Evolutionary conservation across 2,113 vertebrate genomes (phyloP), one percentile per base, ranked within the genome.

Genomic region (Sceloporus undulatus): DNA sequence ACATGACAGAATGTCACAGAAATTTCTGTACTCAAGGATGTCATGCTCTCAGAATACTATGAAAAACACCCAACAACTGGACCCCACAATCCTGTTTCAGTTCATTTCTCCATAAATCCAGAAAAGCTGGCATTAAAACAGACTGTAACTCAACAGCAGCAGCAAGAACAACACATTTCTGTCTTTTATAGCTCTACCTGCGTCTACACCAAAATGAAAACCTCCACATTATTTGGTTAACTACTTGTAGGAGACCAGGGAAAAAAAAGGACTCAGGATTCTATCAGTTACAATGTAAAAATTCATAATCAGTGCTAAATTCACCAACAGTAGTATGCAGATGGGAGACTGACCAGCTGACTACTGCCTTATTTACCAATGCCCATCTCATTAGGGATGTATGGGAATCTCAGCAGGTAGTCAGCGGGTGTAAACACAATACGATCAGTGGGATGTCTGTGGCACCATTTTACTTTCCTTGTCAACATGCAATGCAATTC

Each of bases 61-160:
- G 65, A 66, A 82, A 62, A 81, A 65, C 19, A 16, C 19, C 48
- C n/a, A 34, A 16, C 48, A 56, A 56, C 56, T 48, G 19, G 78
- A 40, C 9, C 25, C 40, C 48, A 40, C 8, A 34, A 14, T 73
- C 38, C 68, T 79, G 11, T 56, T 70, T 71, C 52, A 56, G 3
- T 40, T 87, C 76, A 9, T 54, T 42, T 59, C 68, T 81, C 54
- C 52, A 59, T 23, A 62, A 73, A 87, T 73, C 34, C 78, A 73
- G 9, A 38, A 5, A 65, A 34, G 18, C n/a, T 85, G 84, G 16
- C n/a, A 5, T 70, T 38, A 52, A 54, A 85, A 52, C 40, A 25
- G 13, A 23, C 42, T 56, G 59, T 62, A 62, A 62, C 13, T 62
- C 13, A 62, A 14, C 13, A 18, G 59, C 16, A 18, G 13, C 59